Conservation (phyloP, 1,140 invertebrate species). For the Drosophila biarmipes region DNA sequence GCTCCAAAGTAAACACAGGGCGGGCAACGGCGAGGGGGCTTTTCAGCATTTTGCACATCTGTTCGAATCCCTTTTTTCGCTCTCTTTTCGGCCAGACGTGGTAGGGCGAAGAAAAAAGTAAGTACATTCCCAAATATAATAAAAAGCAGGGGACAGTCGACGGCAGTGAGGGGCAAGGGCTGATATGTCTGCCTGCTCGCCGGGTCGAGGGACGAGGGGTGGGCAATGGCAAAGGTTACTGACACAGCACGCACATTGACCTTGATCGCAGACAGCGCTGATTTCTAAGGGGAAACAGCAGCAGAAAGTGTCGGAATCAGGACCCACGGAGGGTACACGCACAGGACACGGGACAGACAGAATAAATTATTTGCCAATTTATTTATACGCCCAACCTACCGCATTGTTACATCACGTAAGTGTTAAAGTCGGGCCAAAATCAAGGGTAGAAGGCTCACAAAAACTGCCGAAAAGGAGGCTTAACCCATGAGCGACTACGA, state of each 20-base stretch:
- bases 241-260: conserved; percentile 82
- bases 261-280: conserved; percentile 72
- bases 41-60: conserved; percentile 79
- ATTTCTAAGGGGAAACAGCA: conserved; percentile 35
- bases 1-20: conserved; percentile 59
- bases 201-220: conserved; percentile 4
- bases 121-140: conserved; percentile 78
- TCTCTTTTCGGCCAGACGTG: conserved; percentile 61
- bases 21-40: conserved; percentile 34
- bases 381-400: conserved; percentile 73
- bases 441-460: not conserved
- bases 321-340: conserved; percentile 7
- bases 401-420: conserved; percentile 73
- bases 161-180: not conserved
- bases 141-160: conserved; percentile 36
- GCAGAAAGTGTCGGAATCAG: conserved; percentile 15
- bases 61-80: conserved; percentile 57
- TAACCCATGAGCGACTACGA: not conserved
- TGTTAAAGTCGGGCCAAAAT: conserved; percentile 3
- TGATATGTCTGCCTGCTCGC: not conserved
- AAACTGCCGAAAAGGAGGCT: not conserved
- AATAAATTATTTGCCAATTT: conserved; percentile 73
- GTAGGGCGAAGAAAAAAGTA: conserved; percentile 38
- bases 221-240: conserved; percentile 69
- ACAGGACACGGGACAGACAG: conserved; percentile 34